Base-by-base conservation (phyloP, 2,888 invertebrate species). In the Bombylius major region DNA sequence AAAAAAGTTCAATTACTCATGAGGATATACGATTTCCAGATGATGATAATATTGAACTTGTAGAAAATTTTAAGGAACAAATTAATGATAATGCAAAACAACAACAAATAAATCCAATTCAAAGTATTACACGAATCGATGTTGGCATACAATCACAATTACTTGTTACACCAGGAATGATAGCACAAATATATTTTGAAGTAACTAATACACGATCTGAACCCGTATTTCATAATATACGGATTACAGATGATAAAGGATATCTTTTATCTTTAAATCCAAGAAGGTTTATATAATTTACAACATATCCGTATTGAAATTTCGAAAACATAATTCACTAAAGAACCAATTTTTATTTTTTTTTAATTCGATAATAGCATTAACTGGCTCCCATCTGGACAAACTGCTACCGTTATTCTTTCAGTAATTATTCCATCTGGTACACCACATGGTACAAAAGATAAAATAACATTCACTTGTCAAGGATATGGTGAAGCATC, bases 161-260 rank as follows among this genome's bases (percentile, higher is more conserved):
- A 5, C 64, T 76, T 9, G 65, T 72, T 5, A 66, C 68, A 5
- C 70, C 75, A 0, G 75, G 73, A 0, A 58, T 67, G 54, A 65
- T 67, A 1, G 58, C 58, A 36, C 66, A 68, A 47, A 65, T 89
- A n/a, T 77, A 81, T 58, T 88, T 86, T 65, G 84, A 87, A 70
- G 82, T 89, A 0, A 84, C 82, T 0, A 89, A 89, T 70, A 82
- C 80, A 69, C 79, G 79, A n/a, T 78, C 78, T 11, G 79, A 75
- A 59, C 67, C 76, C 0, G 77, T 78, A 31, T 75, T 74, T 58
- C 82, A 81, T 63, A 72, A 71, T 55, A 86, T 83, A 65, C 78
- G 77, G 39, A 83, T 82, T 0, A 76, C 77, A 11, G 80, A 83
- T 54, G 78, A 84, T 64, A 74, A 79, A 56, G 72, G 78, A 14